Evolutionary conservation across 1,140 invertebrate species (phyloP).

Genomic region (Achroia grisella): DNA sequence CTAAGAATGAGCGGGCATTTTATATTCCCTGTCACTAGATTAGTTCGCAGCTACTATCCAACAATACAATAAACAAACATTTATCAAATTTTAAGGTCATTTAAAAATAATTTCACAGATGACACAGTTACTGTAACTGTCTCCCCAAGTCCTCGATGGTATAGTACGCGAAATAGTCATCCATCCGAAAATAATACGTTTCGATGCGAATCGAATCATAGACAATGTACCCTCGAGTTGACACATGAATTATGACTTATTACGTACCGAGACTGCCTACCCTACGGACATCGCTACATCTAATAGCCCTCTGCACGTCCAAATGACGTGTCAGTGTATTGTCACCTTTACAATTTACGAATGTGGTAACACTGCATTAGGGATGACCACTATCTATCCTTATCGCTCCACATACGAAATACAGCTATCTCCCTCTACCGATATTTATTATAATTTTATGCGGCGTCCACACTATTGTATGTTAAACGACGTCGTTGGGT

Average conservation of each 20-base stretch:
- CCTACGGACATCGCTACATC: constrained; percentile 27
- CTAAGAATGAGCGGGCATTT: too few species aligned
- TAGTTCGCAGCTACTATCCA: too few species aligned
- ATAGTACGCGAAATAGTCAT: constrained; percentile 39
- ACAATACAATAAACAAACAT: not conserved
- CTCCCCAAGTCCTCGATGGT: constrained; percentile 9
- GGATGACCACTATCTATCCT: constrained; percentile 34
- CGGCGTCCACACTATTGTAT: constrained; percentile 51
- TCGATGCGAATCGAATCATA: constrained; percentile 51
- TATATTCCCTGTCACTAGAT: too few species aligned
- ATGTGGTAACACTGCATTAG: constrained; percentile 13
- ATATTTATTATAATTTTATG: constrained; percentile 72
- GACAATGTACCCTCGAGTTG: constrained; percentile 43
- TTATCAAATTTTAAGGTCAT: constrained; percentile 21
- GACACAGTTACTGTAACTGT: constrained; percentile 12
- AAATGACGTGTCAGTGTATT: constrained; percentile 61
- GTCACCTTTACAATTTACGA: constrained; percentile 49
- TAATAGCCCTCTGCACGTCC: constrained; percentile 44
- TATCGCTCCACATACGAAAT: constrained; percentile 7
- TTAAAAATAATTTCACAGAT: constrained; percentile 55
- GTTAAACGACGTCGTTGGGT: constrained; percentile 51
- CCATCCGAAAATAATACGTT: constrained; percentile 40
- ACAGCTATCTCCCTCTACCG: constrained; percentile 23
- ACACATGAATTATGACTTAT: constrained; percentile 66
- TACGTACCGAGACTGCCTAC: constrained; percentile 19